phyloP scores from a whole-genome alignment of 2,888 invertebrate genomes.

The Amitus sp. region DNA sequence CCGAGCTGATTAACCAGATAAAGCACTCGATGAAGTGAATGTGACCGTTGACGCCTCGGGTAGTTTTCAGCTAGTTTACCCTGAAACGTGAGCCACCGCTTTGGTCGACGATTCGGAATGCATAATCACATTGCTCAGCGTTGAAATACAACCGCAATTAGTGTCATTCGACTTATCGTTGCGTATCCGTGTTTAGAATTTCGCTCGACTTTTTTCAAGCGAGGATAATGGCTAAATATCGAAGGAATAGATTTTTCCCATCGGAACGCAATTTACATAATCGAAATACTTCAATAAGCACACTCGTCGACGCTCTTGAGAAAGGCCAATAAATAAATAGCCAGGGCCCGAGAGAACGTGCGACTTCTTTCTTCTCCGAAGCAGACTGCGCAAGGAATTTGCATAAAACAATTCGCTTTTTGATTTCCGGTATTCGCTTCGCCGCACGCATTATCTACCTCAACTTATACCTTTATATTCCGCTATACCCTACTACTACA shows the following conservation, averaged over 20 bases:
- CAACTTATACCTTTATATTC: no score
- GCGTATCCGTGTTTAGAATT: no score
- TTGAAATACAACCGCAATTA: background rate
- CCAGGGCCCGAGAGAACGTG: background rate
- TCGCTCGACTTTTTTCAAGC: no score
- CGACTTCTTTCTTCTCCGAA: conserved; percentile 4
- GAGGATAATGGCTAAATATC: no score
- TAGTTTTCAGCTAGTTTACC: conserved; percentile 19
- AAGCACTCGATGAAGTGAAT: conserved; percentile 20
- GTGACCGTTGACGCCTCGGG: conserved; percentile 29
- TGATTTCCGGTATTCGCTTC: conserved; percentile 29
- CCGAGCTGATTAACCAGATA: conserved; percentile 16
- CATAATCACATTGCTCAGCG: no score
- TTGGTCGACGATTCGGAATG: background rate
- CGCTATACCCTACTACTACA: conserved; percentile 32
- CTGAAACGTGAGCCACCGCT: conserved; percentile 20
- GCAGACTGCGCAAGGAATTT: conserved; percentile 21
- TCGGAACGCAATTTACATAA: no score
- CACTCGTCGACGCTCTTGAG: background rate
- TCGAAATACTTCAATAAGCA: background rate
- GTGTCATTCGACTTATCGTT: no score
- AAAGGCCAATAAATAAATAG: conserved; percentile 1
- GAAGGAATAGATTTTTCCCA: no score
- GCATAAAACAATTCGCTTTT: conserved; percentile 29
- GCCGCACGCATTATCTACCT: conserved; percentile 33